phyloP scores from a whole-genome alignment of 2,113 vertebrate genomes.

The Numenius arquata region DNA sequence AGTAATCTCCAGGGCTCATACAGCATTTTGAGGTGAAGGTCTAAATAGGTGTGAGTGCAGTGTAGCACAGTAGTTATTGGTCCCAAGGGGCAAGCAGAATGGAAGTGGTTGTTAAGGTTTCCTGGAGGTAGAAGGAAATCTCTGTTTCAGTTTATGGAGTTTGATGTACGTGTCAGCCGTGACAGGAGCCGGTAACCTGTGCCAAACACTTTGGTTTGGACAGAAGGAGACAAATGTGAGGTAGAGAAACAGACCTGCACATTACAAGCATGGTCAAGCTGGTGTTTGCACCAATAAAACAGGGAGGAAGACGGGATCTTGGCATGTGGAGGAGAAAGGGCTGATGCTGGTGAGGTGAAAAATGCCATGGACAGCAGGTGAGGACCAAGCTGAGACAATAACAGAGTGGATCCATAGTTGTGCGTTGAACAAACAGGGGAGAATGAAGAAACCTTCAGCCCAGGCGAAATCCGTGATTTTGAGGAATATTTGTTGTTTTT shows the following conservation, averaged over 20 bases:
- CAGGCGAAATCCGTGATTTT: neutral
- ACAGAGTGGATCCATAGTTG: neutral
- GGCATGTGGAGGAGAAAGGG: neutral
- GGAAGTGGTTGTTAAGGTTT: neutral
- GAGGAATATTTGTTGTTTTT: neutral
- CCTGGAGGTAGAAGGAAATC: neutral
- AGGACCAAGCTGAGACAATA: neutral
- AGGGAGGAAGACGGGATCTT: neutral
- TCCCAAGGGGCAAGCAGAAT: neutral
- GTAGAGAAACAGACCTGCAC: neutral
- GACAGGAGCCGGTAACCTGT: neutral
- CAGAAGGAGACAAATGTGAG: neutral
- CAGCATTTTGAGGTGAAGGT: neutral
- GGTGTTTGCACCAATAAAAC: neutral
- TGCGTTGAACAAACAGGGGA: neutral
- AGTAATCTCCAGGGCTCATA: neutral
- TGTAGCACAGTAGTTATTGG: neutral
- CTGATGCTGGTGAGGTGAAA: neutral
- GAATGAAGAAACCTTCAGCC: neutral
- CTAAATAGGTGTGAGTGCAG: neutral
- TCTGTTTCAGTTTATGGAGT: neutral
- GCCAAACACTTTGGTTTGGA: neutral
- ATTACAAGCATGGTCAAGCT: neutral
- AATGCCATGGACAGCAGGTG: neutral
- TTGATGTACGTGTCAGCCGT: neutral